Base-by-base conservation (phyloP, 2,113 vertebrate species). In the Bujurquina vittata region DNA sequence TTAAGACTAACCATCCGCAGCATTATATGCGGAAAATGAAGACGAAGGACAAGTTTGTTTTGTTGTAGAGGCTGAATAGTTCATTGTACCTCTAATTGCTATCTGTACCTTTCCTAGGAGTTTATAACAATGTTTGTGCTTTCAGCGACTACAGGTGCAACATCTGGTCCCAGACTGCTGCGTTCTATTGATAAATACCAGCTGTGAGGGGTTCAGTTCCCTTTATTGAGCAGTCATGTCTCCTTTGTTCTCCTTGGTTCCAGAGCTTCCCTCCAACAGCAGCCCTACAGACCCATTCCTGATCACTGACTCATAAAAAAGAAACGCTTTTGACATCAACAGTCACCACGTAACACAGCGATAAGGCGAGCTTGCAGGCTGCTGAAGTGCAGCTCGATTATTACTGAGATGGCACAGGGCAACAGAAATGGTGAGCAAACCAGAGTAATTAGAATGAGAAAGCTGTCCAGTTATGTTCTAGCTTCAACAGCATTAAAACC, bases 281-380 rank as follows among this genome's bases (percentile, higher is more conserved):
- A 73, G 37, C 82, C 54, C 63, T 10, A n/a, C 75, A 90, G 87
- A 88, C 56, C 59, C 87, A 91, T 91, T 90, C 87, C 82, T 59
- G 63, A 87, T 88, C 60, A 81, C 72, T 85, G 91, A 93, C 81
- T 92, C 90, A 88, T 83, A 76, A 59, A 80, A 77, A 79, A 77
- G 31, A 86, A 90, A 91, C 3, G 60, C 78, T 79, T 89, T 62
- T 84, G 76, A 90, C 87, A 86, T 92, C 77, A 89, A 89, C 79
- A 85, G 78, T 77, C 79, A 20, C 61, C 55, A 87, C 67, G 63
- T 23, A 89, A 87, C 82, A 80, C 63, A 60, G 81, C 40, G 72
- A 83, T 79, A 91, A 90, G 82, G 61, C 12, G 10, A 82, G 75
- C 85, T 85, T 85, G 35, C 76, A 69, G 65, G 82, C 65, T 75